These are phyloP conservation scores for Cheirogaleus major DNA, from an alignment of 2,797 vertebrate species.

Conservation along the genomic window DNA sequence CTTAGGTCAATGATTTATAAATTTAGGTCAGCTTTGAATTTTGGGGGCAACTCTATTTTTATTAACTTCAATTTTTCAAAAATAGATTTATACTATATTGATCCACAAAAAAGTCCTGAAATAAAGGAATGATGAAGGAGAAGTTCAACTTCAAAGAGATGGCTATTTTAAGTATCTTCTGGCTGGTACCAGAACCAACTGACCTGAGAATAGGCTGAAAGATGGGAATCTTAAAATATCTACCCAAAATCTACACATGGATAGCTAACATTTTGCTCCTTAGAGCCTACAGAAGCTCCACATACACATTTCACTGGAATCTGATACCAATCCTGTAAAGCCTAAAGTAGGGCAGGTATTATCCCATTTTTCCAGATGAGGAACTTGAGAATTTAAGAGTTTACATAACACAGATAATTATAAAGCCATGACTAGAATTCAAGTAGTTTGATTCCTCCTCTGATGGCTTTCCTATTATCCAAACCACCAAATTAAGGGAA, in stretches of 20 bases:
- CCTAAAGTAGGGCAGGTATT: neutral
- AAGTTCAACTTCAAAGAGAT: neutral
- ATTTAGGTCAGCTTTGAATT: neutral
- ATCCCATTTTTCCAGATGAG: neutral
- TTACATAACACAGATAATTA: neutral
- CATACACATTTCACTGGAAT: neutral
- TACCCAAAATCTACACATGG: neutral
- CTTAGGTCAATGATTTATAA: neutral
- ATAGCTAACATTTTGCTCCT: neutral
- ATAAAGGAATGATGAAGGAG: neutral
- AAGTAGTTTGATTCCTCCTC: neutral
- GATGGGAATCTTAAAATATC: neutral
- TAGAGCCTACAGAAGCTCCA: neutral
- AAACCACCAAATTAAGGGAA: neutral
- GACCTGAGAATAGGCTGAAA: neutral
- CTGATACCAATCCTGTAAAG: neutral
- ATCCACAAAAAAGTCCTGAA: neutral
- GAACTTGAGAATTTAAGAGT: neutral
- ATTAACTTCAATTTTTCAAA: slow-evolving; percentile 21
- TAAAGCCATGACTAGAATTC: neutral
- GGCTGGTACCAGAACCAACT: neutral
- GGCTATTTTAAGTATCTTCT: neutral
- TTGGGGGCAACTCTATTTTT: neutral
- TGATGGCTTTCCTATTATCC: neutral
- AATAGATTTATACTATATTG: neutral